Evolutionary conservation across 2,113 vertebrate species (phyloP), one percentile per base, ranked within the genome.

Genomic region (Pelusios castaneus): DNA sequence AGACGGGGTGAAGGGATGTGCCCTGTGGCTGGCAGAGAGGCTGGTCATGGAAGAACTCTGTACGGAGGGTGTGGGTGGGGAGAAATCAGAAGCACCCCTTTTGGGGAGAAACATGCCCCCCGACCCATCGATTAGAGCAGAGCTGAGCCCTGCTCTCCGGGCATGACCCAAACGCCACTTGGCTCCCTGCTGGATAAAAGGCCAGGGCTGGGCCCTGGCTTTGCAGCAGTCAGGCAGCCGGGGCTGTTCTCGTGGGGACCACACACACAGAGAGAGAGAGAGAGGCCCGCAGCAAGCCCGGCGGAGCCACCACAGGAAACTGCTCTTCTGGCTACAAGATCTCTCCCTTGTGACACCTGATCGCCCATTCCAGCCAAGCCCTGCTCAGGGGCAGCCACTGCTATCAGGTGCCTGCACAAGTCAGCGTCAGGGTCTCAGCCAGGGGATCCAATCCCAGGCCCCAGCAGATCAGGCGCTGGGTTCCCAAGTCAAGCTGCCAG

Each of bases 1-100:
- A 5, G 22, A 31, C 14, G 29, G 16, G 43, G 16, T 47, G 0
- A 25, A 34, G 5, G 47, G 25, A 25, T 1, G 19, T 5, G 63
- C 17, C 63, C 34, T 4, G 49, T 56, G 47, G 41, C 52, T 75
- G 70, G 70, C 19, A 3, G 38, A 76, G 73, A 45, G 4, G 24
- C 73, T 27, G 43, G 43, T 14, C 6, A 22, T 31, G 25, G 45
- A 47, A 49, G 76, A 34, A 25, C 76, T 78, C 27, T 4, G 43
- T 47, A 31, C 17, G 76, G 63, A 19, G 5, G 21, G 34, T 19
- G 3, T 21, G 17, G 17, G 63, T 21, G 34, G 63, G 34, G 41
- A 45, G n/a, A 38, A 78, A 43, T 7, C 43, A 25, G 10, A 16
- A 77, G 45, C 25, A 29, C 13, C 43, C 3, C 3, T 19, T 67